phyloP scores from a whole-genome alignment of 2,113 vertebrate species.

The Genyomyrus donnyi region DNA sequence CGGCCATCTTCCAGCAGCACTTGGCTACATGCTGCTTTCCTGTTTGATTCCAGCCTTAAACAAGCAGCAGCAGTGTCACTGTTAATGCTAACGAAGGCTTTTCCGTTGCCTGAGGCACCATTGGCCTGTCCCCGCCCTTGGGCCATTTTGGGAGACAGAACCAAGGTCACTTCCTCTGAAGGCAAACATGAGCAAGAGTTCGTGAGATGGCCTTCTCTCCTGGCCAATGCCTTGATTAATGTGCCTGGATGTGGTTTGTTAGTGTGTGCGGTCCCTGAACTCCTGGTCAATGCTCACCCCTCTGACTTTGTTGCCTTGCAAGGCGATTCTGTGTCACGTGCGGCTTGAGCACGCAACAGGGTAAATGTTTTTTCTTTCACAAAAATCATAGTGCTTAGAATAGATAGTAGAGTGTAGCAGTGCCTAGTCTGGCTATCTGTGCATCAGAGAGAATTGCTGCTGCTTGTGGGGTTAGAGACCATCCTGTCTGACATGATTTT shows the following conservation, averaged over 20 bases:
- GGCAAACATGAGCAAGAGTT: not conserved
- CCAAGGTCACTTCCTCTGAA: not conserved
- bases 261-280: not conserved
- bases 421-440: not conserved
- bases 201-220: not conserved
- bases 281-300: not conserved
- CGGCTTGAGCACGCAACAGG: not conserved
- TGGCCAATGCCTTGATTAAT: not conserved
- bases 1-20: not conserved
- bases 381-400: not conserved
- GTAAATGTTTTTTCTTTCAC: not conserved
- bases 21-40: not conserved
- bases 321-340: not conserved
- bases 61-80: constrained; percentile 7
- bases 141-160: not conserved
- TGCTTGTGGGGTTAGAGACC: not conserved
- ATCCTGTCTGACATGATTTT: not conserved
- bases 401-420: not conserved
- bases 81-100: not conserved
- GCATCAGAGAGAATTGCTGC: not conserved
- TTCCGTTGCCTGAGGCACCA: not conserved
- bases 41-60: not conserved
- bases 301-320: not conserved
- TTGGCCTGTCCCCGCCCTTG: not conserved
- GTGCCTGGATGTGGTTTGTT: not conserved